Percentiles rank a stretch among this genome's conserved stretches.
Evolutionary conservation across 2,113 vertebrate species (phyloP).

Genomic region (Dermatemys mawii): DNA sequence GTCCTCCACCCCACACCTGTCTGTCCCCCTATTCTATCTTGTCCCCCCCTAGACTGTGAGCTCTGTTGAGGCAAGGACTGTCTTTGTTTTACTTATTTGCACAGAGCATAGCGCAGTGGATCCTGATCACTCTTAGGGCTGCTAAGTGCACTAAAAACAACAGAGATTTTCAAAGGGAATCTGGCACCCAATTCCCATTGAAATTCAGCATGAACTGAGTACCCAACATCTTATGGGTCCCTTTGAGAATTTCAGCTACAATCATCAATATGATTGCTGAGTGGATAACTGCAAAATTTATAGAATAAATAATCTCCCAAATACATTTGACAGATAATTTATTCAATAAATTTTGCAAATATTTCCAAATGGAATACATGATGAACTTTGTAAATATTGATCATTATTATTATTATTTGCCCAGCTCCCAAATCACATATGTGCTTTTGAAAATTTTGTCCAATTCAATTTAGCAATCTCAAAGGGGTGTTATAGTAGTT

Average conservation of each 20-base stretch:
- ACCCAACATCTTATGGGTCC: fast-evolving
- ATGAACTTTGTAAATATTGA: neutral
- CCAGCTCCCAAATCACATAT: neutral
- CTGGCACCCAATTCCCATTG: fast-evolving
- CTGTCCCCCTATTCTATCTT: neutral
- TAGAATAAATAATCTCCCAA: neutral
- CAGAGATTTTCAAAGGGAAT: neutral
- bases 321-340: neutral
- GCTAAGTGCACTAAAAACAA: neutral
- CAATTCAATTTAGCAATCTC: neutral
- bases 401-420: neutral
- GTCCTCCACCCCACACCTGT: neutral
- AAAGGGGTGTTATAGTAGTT: neutral
- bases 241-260: neutral
- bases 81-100: neutral
- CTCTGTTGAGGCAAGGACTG: neutral
- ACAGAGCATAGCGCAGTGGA: neutral
- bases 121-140: neutral
- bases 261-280: neutral
- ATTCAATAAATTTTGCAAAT: neutral
- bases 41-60: neutral
- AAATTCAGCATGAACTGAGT: neutral
- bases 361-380: neutral
- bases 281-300: neutral
- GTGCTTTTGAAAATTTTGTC: neutral